Evolutionary conservation across 2,113 vertebrate species (phyloP).

Genomic region (Aix galericulata): DNA sequence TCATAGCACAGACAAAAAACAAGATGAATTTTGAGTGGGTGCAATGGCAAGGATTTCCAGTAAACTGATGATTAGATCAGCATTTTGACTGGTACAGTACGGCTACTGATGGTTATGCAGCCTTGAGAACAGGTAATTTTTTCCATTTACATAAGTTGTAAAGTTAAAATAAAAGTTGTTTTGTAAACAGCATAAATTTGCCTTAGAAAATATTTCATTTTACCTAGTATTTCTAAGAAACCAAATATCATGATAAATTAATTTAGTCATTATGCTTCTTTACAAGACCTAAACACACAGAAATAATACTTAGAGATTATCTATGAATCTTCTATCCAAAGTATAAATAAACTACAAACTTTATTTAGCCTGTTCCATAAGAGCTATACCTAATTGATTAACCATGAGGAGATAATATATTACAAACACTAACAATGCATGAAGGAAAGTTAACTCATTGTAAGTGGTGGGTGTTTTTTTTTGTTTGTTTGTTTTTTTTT

Average conservation of each 20-base stretch:
- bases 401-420: background rate
- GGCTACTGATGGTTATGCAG: background rate
- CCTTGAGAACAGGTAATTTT: background rate
- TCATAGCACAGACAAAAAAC: background rate
- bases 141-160: background rate
- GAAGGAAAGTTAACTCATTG: background rate
- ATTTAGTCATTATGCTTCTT: background rate
- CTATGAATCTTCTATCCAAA: fast-evolving
- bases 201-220: background rate
- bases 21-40: background rate
- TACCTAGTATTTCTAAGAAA: background rate
- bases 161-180: background rate
- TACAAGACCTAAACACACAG: background rate
- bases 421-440: background rate
- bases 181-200: background rate
- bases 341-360: background rate
- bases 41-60: background rate
- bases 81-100: background rate
- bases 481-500: too few relatives aligned
- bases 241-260: background rate
- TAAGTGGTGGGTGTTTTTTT: background rate
- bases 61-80: background rate
- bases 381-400: background rate
- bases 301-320: background rate
- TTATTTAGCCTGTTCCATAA: background rate